Base-by-base conservation (phyloP, 2,888 invertebrate genomes). In the Rosalia funebris region DNA sequence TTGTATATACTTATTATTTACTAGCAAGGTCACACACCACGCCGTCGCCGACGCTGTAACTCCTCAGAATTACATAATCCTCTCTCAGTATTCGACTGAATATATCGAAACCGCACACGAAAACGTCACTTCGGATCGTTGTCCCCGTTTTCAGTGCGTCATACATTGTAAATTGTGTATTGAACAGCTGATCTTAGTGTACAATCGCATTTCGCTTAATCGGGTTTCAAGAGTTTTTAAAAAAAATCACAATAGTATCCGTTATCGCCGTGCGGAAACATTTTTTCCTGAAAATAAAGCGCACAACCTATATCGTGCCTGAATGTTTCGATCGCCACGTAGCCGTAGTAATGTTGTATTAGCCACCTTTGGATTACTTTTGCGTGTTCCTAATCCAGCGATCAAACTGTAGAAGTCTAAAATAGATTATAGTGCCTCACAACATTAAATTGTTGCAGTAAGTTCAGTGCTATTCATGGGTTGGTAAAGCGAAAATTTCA, bases 11-110 rank as follows among this genome's bases (percentile, higher is more conserved):
- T 20, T 20, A 39, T 48, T 48, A 48, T 39, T 50, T 37, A 20
- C 50, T 14, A 15, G 15, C 50, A 50, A 50, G 50, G 50, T 50
- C 50, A 39, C 20, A 37, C 39, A 20, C 37, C 50, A 50, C 50
- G 50, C 50, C 50, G 50, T 37, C 50, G 50, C 37, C 39, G 50
- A 20, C 44, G 44, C 44, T 50, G 50, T 37, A 50, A 37, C 50
- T 50, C 50, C 50, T 50, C 37, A 14, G 50, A 39, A 25, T 50
- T 50, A 50, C 50, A 50, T 50, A 50, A 50, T 39, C 37, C 39
- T 34, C 34, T 44, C 50, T 34, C 50, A 50, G 50, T 50, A 50
- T 50, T 50, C 50, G 50, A 10, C 50, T 12, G 50, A 50, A 50
- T 50, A 50, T 34, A 34, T 20, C 17, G 37, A 37, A 50, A 50